Base-by-base conservation (phyloP, 2,888 invertebrate genomes). In the Lasioglossum figueresi region DNA sequence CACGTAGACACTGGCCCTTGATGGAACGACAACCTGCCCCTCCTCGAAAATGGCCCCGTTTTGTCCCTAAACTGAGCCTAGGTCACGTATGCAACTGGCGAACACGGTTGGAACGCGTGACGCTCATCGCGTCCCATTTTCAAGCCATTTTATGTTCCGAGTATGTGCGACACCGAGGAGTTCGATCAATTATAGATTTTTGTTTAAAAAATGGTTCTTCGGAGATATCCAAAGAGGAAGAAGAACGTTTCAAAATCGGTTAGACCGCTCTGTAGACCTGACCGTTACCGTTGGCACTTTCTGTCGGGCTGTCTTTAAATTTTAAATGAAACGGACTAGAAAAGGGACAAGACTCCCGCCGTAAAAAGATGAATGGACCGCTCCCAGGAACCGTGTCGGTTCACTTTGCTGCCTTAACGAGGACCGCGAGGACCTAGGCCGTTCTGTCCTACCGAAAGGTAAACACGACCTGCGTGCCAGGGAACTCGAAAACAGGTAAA, bases 401-500 rank as follows among this genome's bases (percentile, higher is more conserved):
- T 86, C 82, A 37, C 80, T 84, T 83, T 88, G 80, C 77, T 66
- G 31, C 74, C 85, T 87, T 88, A 88, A 88, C 83, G 88, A 88
- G 86, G 80, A 73, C 31, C 52, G 34, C 79, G 76, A 82, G 76
- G 40, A 78, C 71, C 87, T 79, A 80, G 77, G 76, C 52, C 23
- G 52, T 3, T 52, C 68, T 70, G 68, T 75, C 34, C 80, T 80
- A 52, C 73, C 77, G 72, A 76, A 78, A 84, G 78, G 86, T 80
- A 82, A 84, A 86, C 80, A 80, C 80, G 75, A 40, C 45, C 85
- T 70, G 31, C 27, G 76, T 76, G 80, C 78, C 56, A 81, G 82
- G 85, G 78, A 86, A 66, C 82, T 63, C 73, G 80, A 74, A 86
- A 85, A 87, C 85, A 84, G 85, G 89, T 89, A 90, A 91, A 89